Evolutionary conservation across 2,797 vertebrate genomes (phyloP), one percentile per base, ranked within the genome.

Genomic region (Heterohyrax brucei): DNA sequence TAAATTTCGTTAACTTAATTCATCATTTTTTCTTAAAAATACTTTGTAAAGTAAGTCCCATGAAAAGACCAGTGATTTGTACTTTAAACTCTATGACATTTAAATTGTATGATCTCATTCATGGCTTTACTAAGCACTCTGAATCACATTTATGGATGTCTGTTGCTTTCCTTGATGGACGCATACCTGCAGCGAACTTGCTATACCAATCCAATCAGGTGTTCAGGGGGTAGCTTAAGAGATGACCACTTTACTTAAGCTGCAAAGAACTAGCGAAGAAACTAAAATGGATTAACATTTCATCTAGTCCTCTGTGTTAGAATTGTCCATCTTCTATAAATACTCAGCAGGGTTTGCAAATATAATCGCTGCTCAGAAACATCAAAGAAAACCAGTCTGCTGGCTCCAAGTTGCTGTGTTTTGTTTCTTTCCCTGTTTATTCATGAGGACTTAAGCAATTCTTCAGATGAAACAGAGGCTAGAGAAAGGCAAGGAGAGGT

Each of bases 171-270:
- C 28, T 3, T 1, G 13, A 6, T 7, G 68, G 62, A 83, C 33
- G 30, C 9, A 1, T 33, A 12, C 9, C 1, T 13, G 2, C n/a
- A 16, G 30, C 21, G 21, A 44, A 53, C 28, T 39, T 28, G 7
- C 3, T 44, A 6, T 18, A 8, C 2, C 3, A 7, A 3, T 50
- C 21, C 14, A 28, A 1, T 8, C 6, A 12, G 1, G 3, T 46
- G 87, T 64, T 89, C 84, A 48, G 48, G 72, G 8, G 2, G 1
- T 28, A 39, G 10, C 39, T 77, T 39, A 24, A 0, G 2, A 86
- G 10, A 30, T 3, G 56, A n/a, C 12, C 6, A 26, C 48, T 30
- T 48, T 10, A 2, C n/a, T 28, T n/a, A 44, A 0, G 1, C 1
- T 16, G 46, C 30, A 19, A 70, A 78, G 87, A 85, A 18, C 24